Base-by-base conservation (phyloP, 2,797 vertebrate species). In the Schizopygopsis malacanthus region DNA sequence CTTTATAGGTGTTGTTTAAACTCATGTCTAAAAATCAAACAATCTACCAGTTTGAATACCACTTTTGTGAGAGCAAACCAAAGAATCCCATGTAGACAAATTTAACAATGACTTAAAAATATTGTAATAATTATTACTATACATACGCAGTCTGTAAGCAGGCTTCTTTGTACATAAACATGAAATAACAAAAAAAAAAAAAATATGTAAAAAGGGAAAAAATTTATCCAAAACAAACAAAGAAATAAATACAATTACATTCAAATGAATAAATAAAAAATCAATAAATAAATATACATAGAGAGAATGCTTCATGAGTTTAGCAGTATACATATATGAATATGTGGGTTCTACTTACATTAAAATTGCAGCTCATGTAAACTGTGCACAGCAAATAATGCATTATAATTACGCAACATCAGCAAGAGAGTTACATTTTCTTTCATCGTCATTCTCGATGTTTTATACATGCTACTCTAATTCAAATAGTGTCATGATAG, bases 1-100 rank as follows among this genome's bases (percentile, higher is more conserved):
- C 91, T 63, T n/a, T 75, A 59, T 37, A 75, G 89, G 87, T 87
- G 81, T 84, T 73, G 88, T 91, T 84, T 92, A 88, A 91, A 92
- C 86, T 87, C 76, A 87, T 85, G 82, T 84, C 87, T 63, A 45
- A 41, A 72, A 65, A 47, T 28, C 47, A 1, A 39, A 43, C 33
- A 59, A 4, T 16, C 50, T 28, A 73, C 10, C 10, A 79, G 25
- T 43, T 15, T 25, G 65, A 56, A 56, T 22, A 41, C 50, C 52
- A 82, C 6, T 67, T 25, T 50, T 22, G n/a, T 67, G 25, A 37
- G 18, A 37, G 10, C 18, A 12, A 45, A 65, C 59, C 77, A 20
- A 79, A 63, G 9, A 80, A 50, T 13, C 6, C 43, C 11, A 67
- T 28, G n/a, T 45, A 18, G 39, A 25, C 4, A 43, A 45, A 47